Evolutionary conservation across 2,797 vertebrate genomes (phyloP), one percentile per base, ranked within the genome.

Genomic region (Pipistrellus kuhlii): DNA sequence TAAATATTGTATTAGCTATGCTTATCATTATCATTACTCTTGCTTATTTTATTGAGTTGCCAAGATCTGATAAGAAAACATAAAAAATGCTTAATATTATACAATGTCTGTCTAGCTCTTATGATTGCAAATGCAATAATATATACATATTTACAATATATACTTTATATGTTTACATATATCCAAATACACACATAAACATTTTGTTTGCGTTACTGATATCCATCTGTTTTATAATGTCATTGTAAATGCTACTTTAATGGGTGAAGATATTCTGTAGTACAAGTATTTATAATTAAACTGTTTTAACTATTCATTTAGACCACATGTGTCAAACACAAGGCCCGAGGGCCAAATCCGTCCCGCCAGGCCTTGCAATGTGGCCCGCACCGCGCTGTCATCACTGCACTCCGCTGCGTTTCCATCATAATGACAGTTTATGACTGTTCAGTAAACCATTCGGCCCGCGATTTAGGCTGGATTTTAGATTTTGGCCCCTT

Each of bases 211-310:
- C 84, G 66, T 85, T 57, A 55, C 51, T 88, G 72, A 71, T 38
- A 27, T 23, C 55, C 25, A 55, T 88, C 55, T 81, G 46, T 89
- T 88, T 89, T 13, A 80, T 85, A 78, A 77, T 11, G 38, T 92
- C 21, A 71, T 69, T 90, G 84, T 85, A 93, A 90, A 71, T 88
- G 64, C 14, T 95, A 64, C 48, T 77, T 75, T 94, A 80, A 85
- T 85, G 64, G 25, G 53, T 53, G 13, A 85, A 96, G 48, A 71
- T 91, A 85, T 44, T 64, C 75, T 32, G 18, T 68, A 21, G 5
- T 75, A 62, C 12, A 41, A 55, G 59, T 55, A 85, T 41, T 93
- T 73, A 59, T 30, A 77, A 90, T 35, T 32, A 91, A 87, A 92
- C 6, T n/a, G 4, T 85, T 30, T n/a, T 0, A 57, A 23, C 66